phyloP scores from a whole-genome alignment of 1,140 invertebrate species.

The Tenebrio molitor region DNA sequence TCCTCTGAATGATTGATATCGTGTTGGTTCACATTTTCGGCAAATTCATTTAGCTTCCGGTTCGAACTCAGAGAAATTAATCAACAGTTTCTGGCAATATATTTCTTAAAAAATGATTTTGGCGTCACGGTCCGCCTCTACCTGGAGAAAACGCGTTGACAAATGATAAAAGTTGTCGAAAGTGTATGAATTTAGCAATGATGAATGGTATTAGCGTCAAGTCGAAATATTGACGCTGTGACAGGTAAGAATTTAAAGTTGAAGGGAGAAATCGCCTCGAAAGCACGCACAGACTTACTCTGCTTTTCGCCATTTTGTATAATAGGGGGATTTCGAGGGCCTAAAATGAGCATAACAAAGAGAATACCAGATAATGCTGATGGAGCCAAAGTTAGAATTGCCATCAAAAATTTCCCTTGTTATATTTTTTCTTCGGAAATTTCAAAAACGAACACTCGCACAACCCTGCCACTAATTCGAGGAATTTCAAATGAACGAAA shows the following conservation, averaged over 20 bases:
- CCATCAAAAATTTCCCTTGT: constrained; percentile 39
- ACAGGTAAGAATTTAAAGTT: constrained; percentile 26
- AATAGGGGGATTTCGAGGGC: constrained; percentile 39
- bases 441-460: constrained; percentile 51
- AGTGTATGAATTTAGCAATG: constrained; percentile 31
- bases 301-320: constrained; percentile 42
- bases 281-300: constrained; percentile 26
- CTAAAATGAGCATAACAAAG: constrained; percentile 53
- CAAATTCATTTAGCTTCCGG: constrained; percentile 14
- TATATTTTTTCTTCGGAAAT: constrained; percentile 5
- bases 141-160: not conserved
- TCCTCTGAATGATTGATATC: not conserved
- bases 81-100: constrained; percentile 7
- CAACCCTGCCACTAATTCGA: too few relatives aligned
- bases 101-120: constrained; percentile 1
- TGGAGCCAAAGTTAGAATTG: constrained; percentile 40
- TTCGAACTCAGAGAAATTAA: not conserved
- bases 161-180: constrained; percentile 34
- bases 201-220: constrained; percentile 16
- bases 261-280: constrained; percentile 8
- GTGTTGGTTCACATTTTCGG: not conserved
- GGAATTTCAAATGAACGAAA: constrained; percentile 6
- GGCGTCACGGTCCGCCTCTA: not conserved
- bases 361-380: constrained; percentile 54
- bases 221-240: not conserved